phyloP scores from a whole-genome alignment of 2,888 invertebrate species.

The Mesorhabditis sp. region DNA sequence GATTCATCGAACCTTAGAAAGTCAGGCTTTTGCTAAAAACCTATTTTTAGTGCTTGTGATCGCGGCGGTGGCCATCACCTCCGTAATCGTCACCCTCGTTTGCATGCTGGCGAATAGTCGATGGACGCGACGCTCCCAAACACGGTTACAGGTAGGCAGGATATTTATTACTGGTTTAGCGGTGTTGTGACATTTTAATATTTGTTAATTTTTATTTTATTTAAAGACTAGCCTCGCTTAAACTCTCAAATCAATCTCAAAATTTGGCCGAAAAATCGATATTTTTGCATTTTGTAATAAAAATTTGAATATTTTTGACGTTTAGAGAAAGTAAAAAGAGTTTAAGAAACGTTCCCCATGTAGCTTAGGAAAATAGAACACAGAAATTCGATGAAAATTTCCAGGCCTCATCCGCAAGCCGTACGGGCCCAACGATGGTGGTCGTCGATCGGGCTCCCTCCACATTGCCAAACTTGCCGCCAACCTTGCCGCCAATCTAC shows the following conservation, averaged over 20 bases:
- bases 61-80: slow-evolving; percentile 1
- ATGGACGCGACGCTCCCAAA: neutral
- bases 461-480: neutral
- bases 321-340: too few species aligned
- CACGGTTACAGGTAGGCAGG: neutral
- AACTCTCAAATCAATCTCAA: neutral
- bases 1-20: too few species aligned
- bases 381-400: too few species aligned
- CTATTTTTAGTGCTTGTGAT: neutral
- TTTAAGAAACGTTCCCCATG: neutral
- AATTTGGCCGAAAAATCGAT: neutral
- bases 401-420: too few species aligned
- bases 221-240: neutral
- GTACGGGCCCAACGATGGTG: neutral
- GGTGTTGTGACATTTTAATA: too few species aligned
- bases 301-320: too few species aligned
- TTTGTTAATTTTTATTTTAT: neutral
- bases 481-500: neutral
- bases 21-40: too few species aligned
- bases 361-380: neutral
- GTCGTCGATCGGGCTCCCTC: neutral
- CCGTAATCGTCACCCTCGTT: neutral
- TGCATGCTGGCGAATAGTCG: neutral
- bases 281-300: too few species aligned
- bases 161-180: neutral